Conservation (phyloP, 2,797 vertebrate species). For the Gallinago solitaria region DNA sequence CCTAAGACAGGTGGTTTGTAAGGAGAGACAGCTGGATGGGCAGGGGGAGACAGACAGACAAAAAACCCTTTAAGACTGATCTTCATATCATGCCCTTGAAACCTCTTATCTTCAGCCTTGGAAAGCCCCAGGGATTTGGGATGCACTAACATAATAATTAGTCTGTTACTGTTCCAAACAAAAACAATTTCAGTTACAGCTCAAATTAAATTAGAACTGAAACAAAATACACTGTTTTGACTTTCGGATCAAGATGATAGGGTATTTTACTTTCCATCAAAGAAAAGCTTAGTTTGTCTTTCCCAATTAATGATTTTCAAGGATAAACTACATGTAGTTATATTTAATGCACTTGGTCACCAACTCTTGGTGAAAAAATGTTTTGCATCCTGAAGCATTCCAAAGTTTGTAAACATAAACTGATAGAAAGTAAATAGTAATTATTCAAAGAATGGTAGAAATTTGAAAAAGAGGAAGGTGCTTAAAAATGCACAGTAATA, state of each 20-base stretch:
- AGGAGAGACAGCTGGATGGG: neutral
- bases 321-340: neutral
- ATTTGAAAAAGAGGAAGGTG: neutral
- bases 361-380: neutral
- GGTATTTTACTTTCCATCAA: neutral
- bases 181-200: neutral
- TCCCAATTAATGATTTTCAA: neutral
- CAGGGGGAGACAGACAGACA: neutral
- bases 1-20: neutral
- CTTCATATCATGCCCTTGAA: neutral
- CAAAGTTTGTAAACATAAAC: neutral
- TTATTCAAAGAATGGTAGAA: neutral
- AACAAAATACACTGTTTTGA: neutral
- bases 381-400: neutral
- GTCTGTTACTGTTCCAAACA: neutral
- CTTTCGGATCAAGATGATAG: accelerated
- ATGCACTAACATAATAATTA: neutral
- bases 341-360: neutral
- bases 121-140: neutral
- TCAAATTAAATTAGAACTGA: neutral
- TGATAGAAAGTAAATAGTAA: neutral
- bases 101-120: neutral
- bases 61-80: neutral
- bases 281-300: neutral
- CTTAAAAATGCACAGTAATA: neutral